Evolutionary conservation across 2,888 invertebrate species (phyloP).

Genomic region (Limnephilus rhombicus): DNA sequence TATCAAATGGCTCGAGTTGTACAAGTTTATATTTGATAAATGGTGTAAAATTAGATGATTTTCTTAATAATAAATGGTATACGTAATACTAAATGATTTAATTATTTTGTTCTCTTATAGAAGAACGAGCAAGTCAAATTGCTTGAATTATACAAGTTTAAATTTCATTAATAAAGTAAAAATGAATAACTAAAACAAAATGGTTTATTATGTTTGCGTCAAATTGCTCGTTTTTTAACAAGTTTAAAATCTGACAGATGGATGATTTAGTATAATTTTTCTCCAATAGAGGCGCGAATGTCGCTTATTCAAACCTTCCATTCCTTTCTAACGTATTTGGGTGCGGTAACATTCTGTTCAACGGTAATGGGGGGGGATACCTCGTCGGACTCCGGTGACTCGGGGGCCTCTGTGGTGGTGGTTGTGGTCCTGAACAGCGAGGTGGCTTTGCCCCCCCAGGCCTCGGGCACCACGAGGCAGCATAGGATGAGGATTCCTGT

Average conservation of each 20-base stretch:
- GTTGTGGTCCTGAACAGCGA: slow-evolving; percentile 80
- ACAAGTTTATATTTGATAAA: background rate
- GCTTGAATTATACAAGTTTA: too few species aligned
- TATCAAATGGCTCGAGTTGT: background rate
- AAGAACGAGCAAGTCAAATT: background rate
- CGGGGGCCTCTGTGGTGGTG: slow-evolving; percentile 76
- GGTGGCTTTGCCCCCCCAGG: slow-evolving; percentile 78
- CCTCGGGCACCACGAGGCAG: slow-evolving; percentile 63
- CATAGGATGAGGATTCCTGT: slow-evolving; percentile 52
- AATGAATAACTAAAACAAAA: background rate
- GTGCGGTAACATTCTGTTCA: background rate
- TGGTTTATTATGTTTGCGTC: background rate
- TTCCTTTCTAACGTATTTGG: slow-evolving; percentile 2
- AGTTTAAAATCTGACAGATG: background rate
- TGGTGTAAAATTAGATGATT: background rate
- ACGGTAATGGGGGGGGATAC: slow-evolving; percentile 66
- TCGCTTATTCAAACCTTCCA: slow-evolving; percentile 38
- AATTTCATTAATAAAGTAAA: background rate
- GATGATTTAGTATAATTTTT: background rate
- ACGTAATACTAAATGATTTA: background rate
- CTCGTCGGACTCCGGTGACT: slow-evolving; percentile 71
- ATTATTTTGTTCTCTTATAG: background rate
- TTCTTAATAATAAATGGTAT: background rate
- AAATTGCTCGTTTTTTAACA: background rate
- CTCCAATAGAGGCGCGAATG: background rate